phyloP scores from a whole-genome alignment of 2,113 vertebrate genomes.

The Plestiodon gilberti region DNA sequence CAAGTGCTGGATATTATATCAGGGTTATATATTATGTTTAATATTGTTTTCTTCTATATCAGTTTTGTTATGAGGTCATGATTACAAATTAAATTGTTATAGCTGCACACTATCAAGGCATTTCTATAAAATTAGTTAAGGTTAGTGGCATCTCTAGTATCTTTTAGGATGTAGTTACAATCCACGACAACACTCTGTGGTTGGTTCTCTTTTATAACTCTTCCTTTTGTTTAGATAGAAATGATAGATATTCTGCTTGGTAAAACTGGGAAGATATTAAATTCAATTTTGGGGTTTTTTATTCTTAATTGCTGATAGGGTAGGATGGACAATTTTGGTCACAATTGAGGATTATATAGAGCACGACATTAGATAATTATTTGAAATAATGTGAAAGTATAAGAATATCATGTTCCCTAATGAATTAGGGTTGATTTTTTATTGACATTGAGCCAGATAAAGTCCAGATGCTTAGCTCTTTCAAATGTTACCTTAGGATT shows the following conservation, averaged over 20 bases:
- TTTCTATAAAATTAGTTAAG: not conserved
- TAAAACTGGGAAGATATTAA: not conserved
- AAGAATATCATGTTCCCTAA: constrained; percentile 50
- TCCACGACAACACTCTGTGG: not conserved
- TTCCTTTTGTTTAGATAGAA: rapidly evolving
- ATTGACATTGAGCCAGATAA: constrained; percentile 48
- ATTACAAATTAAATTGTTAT: not conserved
- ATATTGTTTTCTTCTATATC: not conserved
- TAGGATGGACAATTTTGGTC: not conserved
- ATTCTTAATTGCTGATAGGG: too few relatives aligned
- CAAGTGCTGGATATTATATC: not conserved
- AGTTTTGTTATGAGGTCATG: not conserved
- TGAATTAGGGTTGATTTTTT: constrained; percentile 57
- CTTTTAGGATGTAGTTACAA: not conserved
- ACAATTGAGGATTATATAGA: constrained; percentile 47
- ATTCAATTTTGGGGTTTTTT: too few relatives aligned
- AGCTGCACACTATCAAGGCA: not conserved
- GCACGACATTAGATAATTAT: constrained; percentile 55
- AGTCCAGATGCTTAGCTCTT: constrained; percentile 55
- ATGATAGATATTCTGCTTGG: not conserved
- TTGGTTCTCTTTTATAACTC: not conserved
- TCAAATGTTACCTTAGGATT: constrained; percentile 59
- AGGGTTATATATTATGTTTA: not conserved
- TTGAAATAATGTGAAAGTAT: constrained; percentile 51
- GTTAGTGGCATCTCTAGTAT: not conserved